A percentile compares a stretch with the other conserved stretches of the same genome.
Evolutionary conservation across 53 echinoderm and acorn worm species (phyloP).

Genomic region (Glandiceps talaboti): DNA sequence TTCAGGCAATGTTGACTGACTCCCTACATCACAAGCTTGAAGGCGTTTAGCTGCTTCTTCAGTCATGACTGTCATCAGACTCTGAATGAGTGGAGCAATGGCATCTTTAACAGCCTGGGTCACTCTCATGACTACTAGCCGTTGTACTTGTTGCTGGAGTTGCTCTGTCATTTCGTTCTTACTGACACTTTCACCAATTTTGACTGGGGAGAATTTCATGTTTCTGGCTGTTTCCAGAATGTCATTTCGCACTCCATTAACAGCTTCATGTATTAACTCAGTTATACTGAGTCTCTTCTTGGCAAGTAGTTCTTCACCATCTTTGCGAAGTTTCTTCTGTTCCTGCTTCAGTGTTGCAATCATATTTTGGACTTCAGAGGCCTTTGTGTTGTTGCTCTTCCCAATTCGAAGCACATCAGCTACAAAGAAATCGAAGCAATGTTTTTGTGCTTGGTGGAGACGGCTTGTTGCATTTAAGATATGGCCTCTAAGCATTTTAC

Average conservation of each 20-base stretch:
- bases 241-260: not conserved
- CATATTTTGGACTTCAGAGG: not conserved
- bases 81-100: not conserved
- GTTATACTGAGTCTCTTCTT: too few relatives aligned
- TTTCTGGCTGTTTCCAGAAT: not conserved
- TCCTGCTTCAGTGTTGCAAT: not conserved
- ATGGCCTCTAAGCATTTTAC: not conserved
- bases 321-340: not conserved
- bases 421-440: not conserved
- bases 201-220: not conserved
- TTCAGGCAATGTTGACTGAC: not conserved
- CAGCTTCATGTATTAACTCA: not conserved
- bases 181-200: not conserved
- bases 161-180: not conserved
- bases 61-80: not conserved
- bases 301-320: not conserved
- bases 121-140: not conserved
- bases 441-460: not conserved
- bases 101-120: not conserved
- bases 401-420: not conserved
- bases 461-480: not conserved
- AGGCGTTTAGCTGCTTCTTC: not conserved
- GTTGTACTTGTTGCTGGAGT: not conserved
- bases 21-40: not conserved
- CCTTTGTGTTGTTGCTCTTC: not conserved